Evolutionary conservation across 2,888 invertebrate genomes (phyloP).

Genomic region (Morpho deidamia): DNA sequence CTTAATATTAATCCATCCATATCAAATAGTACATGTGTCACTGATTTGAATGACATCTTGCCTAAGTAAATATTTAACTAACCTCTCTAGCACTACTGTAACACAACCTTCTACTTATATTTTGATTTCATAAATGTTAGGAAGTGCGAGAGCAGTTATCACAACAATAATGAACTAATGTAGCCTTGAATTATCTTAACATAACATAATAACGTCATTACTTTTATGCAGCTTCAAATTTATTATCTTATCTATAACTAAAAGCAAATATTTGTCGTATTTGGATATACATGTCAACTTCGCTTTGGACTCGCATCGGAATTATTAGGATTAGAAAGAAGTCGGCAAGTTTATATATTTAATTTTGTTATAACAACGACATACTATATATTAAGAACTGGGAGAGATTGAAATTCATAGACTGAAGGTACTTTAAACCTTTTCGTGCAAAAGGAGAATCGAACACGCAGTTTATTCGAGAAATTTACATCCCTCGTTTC

Average conservation of each 20-base stretch:
- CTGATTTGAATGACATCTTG: constrained; percentile 49
- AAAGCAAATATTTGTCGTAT: not conserved
- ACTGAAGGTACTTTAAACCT: too few species aligned
- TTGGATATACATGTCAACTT: not conserved
- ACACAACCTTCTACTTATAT: not conserved
- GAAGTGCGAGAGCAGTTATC: not conserved
- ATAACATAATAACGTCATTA: not conserved
- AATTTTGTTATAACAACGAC: too few species aligned
- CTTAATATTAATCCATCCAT: constrained; percentile 67
- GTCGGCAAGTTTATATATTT: too few species aligned
- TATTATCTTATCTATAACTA: constrained; percentile 19
- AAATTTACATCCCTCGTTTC: too few species aligned
- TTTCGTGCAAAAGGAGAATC: too few species aligned
- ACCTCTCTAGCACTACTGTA: not conserved
- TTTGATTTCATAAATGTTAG: too few species aligned
- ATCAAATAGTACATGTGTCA: constrained; percentile 72
- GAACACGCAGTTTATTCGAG: too few species aligned
- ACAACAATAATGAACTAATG: not conserved
- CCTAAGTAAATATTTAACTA: not conserved
- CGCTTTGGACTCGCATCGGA: too few species aligned
- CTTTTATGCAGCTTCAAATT: constrained; percentile 3
- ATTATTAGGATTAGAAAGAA: too few species aligned
- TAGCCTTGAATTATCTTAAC: constrained; percentile 9
- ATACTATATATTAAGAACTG: too few species aligned
- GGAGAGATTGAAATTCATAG: too few species aligned